These are phyloP conservation scores for Anoplophora glabripennis DNA, from an alignment of 1,140 invertebrate species.

Conservation along the genomic window DNA sequence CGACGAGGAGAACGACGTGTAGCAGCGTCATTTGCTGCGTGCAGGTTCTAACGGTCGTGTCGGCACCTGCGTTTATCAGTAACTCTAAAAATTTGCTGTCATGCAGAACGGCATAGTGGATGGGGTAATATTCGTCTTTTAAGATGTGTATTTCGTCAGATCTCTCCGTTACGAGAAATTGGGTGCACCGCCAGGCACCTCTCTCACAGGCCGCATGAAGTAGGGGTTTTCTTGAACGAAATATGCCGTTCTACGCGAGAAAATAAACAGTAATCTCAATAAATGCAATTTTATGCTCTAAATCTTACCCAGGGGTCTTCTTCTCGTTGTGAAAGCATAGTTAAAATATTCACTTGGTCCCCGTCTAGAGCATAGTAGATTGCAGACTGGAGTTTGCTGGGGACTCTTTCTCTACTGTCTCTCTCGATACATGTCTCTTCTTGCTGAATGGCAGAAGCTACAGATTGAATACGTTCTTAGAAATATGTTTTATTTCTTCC, in stretches of 20 bases:
- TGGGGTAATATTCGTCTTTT: conserved; percentile 74
- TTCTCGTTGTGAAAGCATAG: conserved; percentile 63
- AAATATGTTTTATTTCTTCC: too few species aligned
- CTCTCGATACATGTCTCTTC: conserved; percentile 45
- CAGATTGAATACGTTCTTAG: neutral
- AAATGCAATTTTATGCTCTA: neutral
- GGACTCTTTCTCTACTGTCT: conserved; percentile 42
- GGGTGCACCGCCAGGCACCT: conserved; percentile 69
- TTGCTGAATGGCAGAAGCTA: conserved; percentile 41
- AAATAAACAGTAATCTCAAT: neutral
- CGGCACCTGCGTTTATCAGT: conserved; percentile 63
- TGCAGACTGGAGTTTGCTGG: conserved; percentile 65
- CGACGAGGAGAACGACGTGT: conserved; percentile 62
- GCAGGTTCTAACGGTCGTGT: conserved; percentile 65
- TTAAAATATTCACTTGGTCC: conserved; percentile 64
- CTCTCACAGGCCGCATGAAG: conserved; percentile 67
- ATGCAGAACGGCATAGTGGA: conserved; percentile 69
- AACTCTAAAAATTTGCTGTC: conserved; percentile 66
- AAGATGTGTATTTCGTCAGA: conserved; percentile 71
- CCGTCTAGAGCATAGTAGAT: conserved; percentile 72
- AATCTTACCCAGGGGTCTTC: conserved; percentile 65
- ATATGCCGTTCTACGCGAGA: conserved; percentile 47
- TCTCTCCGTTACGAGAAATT: conserved; percentile 61
- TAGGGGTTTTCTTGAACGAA: conserved; percentile 58
- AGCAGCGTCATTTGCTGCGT: conserved; percentile 73